phyloP scores from a whole-genome alignment of 2,888 invertebrate species.

The Lagria hirta region DNA sequence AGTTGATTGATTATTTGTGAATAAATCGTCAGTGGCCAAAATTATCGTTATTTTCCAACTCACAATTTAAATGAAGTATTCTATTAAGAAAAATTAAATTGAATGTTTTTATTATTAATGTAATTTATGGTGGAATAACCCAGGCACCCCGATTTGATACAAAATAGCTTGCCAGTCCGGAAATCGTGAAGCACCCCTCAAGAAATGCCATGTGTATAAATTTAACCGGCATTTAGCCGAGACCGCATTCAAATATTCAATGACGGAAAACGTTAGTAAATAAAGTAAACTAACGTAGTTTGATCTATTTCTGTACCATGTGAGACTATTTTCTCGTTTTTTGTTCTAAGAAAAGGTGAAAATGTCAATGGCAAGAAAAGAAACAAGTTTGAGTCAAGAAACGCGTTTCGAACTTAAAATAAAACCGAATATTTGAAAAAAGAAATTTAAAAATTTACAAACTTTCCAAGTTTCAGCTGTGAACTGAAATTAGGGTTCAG shows the following conservation, averaged over 20 bases:
- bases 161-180: too few relatives aligned
- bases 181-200: slow-evolving; percentile 10
- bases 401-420: not conserved
- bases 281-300: slow-evolving; percentile 15
- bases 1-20: too few relatives aligned
- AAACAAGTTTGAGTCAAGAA: slow-evolving; percentile 2
- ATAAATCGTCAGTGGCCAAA: too few relatives aligned
- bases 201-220: slow-evolving; percentile 11
- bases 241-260: slow-evolving; percentile 15
- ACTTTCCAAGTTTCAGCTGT: slow-evolving; percentile 25
- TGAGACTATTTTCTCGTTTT: slow-evolving; percentile 15
- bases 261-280: slow-evolving; percentile 19
- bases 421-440: not conserved
- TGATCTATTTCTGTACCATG: slow-evolving; percentile 20
- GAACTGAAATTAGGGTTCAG: slow-evolving; percentile 23
- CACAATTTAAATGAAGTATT: too few relatives aligned
- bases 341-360: slow-evolving; percentile 9
- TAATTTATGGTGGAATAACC: too few relatives aligned
- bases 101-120: too few relatives aligned
- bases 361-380: slow-evolving; percentile 19
- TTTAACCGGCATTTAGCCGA: slow-evolving; percentile 16
- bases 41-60: too few relatives aligned
- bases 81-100: too few relatives aligned
- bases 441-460: slow-evolving; percentile 20
- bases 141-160: too few relatives aligned